Evolutionary conservation across 2,797 vertebrate species (phyloP).

Genomic region (Bradypodion pumilum): DNA sequence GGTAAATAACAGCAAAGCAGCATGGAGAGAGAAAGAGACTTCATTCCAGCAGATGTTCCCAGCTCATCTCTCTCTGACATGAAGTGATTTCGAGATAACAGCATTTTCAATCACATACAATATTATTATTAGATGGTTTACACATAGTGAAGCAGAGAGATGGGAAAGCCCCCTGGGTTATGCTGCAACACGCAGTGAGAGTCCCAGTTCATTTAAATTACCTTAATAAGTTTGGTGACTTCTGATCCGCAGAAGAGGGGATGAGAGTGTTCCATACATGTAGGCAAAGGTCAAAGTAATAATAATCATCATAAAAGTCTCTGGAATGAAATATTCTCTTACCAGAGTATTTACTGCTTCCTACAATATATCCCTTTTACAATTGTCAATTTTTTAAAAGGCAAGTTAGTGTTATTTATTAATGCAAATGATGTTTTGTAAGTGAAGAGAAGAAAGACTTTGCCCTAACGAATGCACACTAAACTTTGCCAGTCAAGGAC

Average conservation of each 20-base stretch:
- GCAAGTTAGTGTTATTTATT: background rate
- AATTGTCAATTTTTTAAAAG: background rate
- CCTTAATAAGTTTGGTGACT: constrained; percentile 38
- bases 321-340: constrained; percentile 27
- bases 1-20: background rate
- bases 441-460: background rate
- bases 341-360: background rate
- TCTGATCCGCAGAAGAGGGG: constrained; percentile 23
- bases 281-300: constrained; percentile 28
- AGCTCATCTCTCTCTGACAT: background rate
- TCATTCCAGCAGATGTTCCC: background rate
- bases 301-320: constrained; percentile 7
- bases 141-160: constrained; percentile 18
- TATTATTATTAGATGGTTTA: constrained; percentile 34
- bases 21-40: background rate
- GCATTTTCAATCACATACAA: constrained; percentile 15
- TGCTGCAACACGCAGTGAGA: background rate
- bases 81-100: constrained; percentile 14
- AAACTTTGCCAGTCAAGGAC: background rate
- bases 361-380: background rate
- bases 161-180: constrained; percentile 16
- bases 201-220: constrained; percentile 38
- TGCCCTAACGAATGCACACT: background rate
- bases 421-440: background rate
- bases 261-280: background rate